Evolutionary conservation across 2,888 invertebrate genomes (phyloP).

Genomic region (Lacanobia oleracea): DNA sequence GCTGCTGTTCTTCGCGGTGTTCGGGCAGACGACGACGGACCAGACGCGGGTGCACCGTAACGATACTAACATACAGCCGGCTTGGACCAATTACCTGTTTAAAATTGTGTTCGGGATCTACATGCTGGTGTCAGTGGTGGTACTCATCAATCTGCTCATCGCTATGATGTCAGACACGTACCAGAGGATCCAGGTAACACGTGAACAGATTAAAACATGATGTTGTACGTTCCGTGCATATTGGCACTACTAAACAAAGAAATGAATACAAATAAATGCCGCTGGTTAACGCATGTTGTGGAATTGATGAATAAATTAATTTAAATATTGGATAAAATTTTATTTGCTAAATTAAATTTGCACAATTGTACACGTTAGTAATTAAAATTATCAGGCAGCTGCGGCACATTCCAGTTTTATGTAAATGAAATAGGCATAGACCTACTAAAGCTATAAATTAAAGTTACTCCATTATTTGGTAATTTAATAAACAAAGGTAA

Average conservation of each 20-base stretch:
- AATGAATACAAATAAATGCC: slow-evolving; percentile 33
- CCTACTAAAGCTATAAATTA: neutral
- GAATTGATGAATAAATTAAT: slow-evolving; percentile 11
- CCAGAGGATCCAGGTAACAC: slow-evolving; percentile 98
- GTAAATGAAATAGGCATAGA: neutral
- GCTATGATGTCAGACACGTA: slow-evolving; percentile 99
- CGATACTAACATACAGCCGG: slow-evolving; percentile 92
- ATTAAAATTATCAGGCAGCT: slow-evolving; percentile 18
- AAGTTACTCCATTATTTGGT: neutral
- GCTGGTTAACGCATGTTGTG: neutral
- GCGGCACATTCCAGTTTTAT: neutral
- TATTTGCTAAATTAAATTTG: neutral
- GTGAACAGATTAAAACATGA: slow-evolving; percentile 57
- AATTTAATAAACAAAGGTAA: neutral
- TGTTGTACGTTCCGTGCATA: slow-evolving; percentile 54
- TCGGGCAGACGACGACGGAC: slow-evolving; percentile 97
- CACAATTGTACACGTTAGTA: slow-evolving; percentile 17
- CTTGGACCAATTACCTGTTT: slow-evolving; percentile 96
- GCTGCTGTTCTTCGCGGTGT: slow-evolving; percentile 99
- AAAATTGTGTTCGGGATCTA: slow-evolving; percentile 98
- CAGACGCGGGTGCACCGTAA: slow-evolving; percentile 93
- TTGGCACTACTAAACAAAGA: slow-evolving; percentile 47
- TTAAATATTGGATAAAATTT: slow-evolving; percentile 2
- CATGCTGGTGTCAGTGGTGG: slow-evolving; percentile 99
- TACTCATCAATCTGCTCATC: slow-evolving; percentile 99